These are phyloP conservation scores for Cryptotermes secundus DNA, from an alignment of 1,140 invertebrate genomes.

Conservation along the genomic window DNA sequence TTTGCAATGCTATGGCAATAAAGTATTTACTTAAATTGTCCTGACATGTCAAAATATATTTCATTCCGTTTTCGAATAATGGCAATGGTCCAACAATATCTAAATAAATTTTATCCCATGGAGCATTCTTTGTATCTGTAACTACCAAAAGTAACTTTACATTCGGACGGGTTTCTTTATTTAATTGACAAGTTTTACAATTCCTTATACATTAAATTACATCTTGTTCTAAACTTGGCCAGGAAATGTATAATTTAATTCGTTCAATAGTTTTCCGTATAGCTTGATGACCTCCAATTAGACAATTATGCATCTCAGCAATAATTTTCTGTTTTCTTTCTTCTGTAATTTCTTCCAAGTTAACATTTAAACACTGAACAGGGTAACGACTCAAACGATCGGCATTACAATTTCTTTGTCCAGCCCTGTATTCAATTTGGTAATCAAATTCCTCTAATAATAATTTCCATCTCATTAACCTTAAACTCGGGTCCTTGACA, in stretches of 20 bases:
- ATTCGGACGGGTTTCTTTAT: conserved; percentile 39
- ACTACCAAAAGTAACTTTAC: conserved; percentile 38
- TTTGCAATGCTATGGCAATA: conserved; percentile 36
- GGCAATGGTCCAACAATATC: conserved; percentile 39
- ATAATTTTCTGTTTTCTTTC: conserved; percentile 40
- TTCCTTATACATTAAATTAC: conserved; percentile 43
- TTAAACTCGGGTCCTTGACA: conserved; percentile 37
- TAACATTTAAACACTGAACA: neutral
- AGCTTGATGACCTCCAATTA: conserved; percentile 42
- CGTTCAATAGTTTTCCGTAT: conserved; percentile 41
- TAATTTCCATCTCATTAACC: conserved; percentile 36
- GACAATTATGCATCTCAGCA: conserved; percentile 40
- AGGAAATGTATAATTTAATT: conserved; percentile 42
- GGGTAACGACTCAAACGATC: conserved; percentile 41
- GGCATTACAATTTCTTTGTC: conserved; percentile 46
- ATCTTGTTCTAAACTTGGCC: conserved; percentile 42
- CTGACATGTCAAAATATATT: conserved; percentile 43
- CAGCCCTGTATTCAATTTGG: conserved; percentile 44
- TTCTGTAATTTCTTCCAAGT: neutral
- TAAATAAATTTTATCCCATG: conserved; percentile 37
- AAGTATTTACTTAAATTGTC: conserved; percentile 43
- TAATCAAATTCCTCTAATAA: conserved; percentile 37
- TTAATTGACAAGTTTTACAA: conserved; percentile 43
- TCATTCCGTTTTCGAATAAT: conserved; percentile 36
- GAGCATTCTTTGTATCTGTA: conserved; percentile 35